These are phyloP conservation scores for Oasisia sp. DNA, from an alignment of 2,888 invertebrate species.

Conservation along the genomic window DNA sequence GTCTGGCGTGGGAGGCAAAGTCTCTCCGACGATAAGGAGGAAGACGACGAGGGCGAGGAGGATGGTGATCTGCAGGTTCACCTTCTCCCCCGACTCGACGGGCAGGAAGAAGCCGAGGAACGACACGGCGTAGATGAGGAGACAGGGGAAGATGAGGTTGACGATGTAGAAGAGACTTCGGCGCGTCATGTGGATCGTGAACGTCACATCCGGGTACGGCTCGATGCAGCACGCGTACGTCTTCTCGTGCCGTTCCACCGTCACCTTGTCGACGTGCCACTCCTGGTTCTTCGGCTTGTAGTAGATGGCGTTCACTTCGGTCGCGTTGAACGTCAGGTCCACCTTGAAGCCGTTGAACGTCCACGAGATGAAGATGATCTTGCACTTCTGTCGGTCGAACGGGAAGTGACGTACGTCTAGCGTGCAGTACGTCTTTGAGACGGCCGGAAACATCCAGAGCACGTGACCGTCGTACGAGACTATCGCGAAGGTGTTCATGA, in stretches of 20 bases:
- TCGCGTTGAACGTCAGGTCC: conserved; percentile 44
- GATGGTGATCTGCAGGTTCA: conserved; percentile 46
- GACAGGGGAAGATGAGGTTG: conserved; percentile 43
- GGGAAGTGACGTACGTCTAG: conserved; percentile 69
- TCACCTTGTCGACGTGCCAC: conserved; percentile 43
- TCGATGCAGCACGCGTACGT: conserved; percentile 63
- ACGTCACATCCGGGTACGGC: conserved; percentile 57
- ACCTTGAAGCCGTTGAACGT: conserved; percentile 68
- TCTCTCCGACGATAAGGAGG: conserved; percentile 42
- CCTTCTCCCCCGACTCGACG: conserved; percentile 45
- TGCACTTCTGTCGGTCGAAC: conserved; percentile 68
- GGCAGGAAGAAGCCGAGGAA: conserved; percentile 47
- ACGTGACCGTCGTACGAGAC: conserved; percentile 66
- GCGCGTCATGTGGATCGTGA: conserved; percentile 45
- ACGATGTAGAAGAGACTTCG: conserved; percentile 42
- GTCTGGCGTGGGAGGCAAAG: conserved; percentile 50
- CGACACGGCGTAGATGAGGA: conserved; percentile 44
- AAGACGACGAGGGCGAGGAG: conserved; percentile 44
- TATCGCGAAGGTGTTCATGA: conserved; percentile 66
- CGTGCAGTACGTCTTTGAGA: conserved; percentile 67
- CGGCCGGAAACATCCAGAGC: conserved; percentile 68
- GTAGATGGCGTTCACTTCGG: conserved; percentile 63
- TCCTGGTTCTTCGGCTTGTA: conserved; percentile 82
- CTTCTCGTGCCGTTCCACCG: conserved; percentile 63
- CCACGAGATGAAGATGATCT: conserved; percentile 69